These are phyloP conservation scores for Dyspetes luteomarginatus DNA, from an alignment of 2,888 invertebrate genomes.

Conservation along the genomic window DNA sequence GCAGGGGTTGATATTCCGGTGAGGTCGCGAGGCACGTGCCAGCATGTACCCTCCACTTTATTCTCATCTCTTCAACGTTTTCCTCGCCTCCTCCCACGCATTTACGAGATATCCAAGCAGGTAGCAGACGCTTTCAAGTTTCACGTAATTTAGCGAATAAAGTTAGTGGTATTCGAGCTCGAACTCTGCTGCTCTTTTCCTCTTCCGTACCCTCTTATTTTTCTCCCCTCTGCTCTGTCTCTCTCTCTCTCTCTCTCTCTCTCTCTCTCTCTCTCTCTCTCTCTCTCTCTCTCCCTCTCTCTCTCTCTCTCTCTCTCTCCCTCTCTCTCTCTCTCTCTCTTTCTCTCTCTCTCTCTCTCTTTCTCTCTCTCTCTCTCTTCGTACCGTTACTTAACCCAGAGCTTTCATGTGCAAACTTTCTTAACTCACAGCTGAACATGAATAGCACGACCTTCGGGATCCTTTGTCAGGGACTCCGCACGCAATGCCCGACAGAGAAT, in stretches of 20 bases:
- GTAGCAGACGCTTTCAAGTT: slow-evolving; percentile 77
- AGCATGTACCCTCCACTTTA: slow-evolving; percentile 3
- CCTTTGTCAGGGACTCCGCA: slow-evolving; percentile 48
- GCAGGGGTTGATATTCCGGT: slow-evolving; percentile 9
- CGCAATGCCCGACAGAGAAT: slow-evolving; percentile 35
- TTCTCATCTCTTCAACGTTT: slow-evolving; percentile 12
- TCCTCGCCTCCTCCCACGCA: slow-evolving; percentile 10
- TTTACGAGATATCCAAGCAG: slow-evolving; percentile 31
- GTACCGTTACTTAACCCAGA: slow-evolving; percentile 31
- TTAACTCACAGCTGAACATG: slow-evolving; percentile 67
- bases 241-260: neutral
- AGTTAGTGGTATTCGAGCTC: slow-evolving; percentile 69
- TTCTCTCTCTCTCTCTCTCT: neutral
- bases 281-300: neutral
- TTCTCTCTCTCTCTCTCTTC: neutral
- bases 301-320: slow-evolving; percentile 4
- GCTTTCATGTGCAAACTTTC: slow-evolving; percentile 66
- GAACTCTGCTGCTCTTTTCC: slow-evolving; percentile 6
- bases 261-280: slow-evolving; percentile 54
- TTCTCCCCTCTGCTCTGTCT: too few species aligned
- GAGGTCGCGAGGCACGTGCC: slow-evolving; percentile 6
- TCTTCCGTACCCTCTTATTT: too few species aligned
- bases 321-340: slow-evolving; percentile 63
- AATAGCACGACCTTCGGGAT: slow-evolving; percentile 57
- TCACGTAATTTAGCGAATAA: slow-evolving; percentile 78